Percentiles rank a stretch among this genome's conserved stretches.
phyloP scores from a whole-genome alignment of 2,797 vertebrate species.

The Nasua narica region DNA sequence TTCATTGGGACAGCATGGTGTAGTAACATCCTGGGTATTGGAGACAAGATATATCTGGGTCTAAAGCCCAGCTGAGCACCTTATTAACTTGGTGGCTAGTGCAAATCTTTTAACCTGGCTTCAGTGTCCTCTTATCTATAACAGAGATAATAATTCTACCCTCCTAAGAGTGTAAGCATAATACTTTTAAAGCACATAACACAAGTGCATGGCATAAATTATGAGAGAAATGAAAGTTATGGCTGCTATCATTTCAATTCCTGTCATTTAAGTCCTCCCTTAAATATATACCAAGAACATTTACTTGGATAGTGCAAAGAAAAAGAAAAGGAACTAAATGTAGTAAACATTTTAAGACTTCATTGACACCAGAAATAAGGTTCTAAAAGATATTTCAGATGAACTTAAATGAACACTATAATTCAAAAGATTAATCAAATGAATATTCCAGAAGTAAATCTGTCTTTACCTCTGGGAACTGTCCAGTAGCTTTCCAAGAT shows the following conservation, averaged over 20 bases:
- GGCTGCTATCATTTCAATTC: neutral
- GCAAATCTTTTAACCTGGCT: neutral
- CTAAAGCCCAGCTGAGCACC: neutral
- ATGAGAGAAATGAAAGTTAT: neutral
- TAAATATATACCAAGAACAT: neutral
- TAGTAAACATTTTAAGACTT: slow-evolving; percentile 68
- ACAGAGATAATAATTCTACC: neutral
- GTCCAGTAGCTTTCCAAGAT: slow-evolving; percentile 76
- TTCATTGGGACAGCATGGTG: neutral
- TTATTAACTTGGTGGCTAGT: neutral
- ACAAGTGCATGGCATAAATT: neutral
- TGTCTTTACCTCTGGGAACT: slow-evolving; percentile 74
- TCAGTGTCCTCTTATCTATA: neutral
- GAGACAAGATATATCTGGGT: neutral
- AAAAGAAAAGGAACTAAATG: slow-evolving; percentile 57
- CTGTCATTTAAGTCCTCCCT: neutral
- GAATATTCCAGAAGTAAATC: slow-evolving; percentile 27
- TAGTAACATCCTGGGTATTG: neutral
- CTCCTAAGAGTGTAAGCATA: neutral
- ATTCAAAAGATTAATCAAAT: slow-evolving; percentile 72
- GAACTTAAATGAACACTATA: slow-evolving; percentile 72
- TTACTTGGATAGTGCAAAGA: slow-evolving; percentile 42
- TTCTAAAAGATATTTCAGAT: slow-evolving; percentile 78
- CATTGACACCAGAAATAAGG: slow-evolving; percentile 50
- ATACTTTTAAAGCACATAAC: neutral